Percentiles rank a stretch among this genome's conserved stretches.
phyloP scores from a whole-genome alignment of 1,140 invertebrate species.

The Lordiphosa collinella region DNA sequence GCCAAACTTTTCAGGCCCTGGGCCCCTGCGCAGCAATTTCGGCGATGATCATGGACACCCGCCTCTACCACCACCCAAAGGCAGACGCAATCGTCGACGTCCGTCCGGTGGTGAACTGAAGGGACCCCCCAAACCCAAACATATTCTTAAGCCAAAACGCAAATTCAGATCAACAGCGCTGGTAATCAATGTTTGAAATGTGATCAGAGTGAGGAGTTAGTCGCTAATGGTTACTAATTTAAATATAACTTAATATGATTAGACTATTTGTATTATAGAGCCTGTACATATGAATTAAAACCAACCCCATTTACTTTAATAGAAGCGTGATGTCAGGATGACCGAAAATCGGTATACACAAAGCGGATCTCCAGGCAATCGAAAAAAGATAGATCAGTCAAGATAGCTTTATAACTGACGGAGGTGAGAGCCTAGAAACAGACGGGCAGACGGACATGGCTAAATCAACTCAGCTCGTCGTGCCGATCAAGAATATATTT shows the following conservation, averaged over 20 bases:
- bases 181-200: constrained; percentile 67
- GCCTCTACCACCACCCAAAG: constrained; percentile 22
- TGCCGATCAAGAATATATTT: too few relatives aligned
- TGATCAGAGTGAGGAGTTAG: constrained; percentile 3
- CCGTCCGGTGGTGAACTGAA: constrained; percentile 38
- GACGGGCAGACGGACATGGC: too few relatives aligned
- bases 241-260: constrained; percentile 20
- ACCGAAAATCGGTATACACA: too few relatives aligned
- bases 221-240: constrained; percentile 23
- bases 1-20: constrained; percentile 44
- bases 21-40: constrained; percentile 43
- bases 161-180: constrained; percentile 63
- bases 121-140: constrained; percentile 45
- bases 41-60: constrained; percentile 27
- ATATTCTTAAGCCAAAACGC: constrained; percentile 51
- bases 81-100: constrained; percentile 33
- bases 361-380: too few relatives aligned
- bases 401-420: too few relatives aligned
- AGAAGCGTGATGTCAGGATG: too few relatives aligned
- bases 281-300: constrained; percentile 39
- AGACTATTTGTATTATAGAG: constrained; percentile 34
- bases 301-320: constrained; percentile 31
- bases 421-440: too few relatives aligned
- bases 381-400: too few relatives aligned
- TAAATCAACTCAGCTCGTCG: too few relatives aligned